Evolutionary conservation across 2,797 vertebrate genomes (phyloP), one percentile per base, ranked within the genome.

Genomic region (Menidia menidia): DNA sequence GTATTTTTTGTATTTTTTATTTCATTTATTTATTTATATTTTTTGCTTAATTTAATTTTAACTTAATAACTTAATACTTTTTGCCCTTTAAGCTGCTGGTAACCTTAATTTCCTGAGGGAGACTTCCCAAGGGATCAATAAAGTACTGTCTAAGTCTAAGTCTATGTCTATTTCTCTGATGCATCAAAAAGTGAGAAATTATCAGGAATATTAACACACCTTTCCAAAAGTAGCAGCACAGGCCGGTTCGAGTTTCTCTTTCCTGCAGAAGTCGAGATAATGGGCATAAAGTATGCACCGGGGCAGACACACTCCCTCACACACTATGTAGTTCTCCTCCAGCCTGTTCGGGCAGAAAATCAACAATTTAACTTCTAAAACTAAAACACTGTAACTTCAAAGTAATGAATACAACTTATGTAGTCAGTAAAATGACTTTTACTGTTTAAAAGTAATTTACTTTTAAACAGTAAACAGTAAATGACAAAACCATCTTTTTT

Each of bases 201-300:
- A 25, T 25, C 25, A 25, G 2, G 25, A 25, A 25, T 25, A 64
- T 13, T 56, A 12, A 60, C 70, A 78, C 90, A 98, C 98, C 95
- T 99, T 99, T 68, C 98, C 98, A 90, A 99, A 99, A 2, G 98
- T 99, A 51, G 98, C 98, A 60, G 98, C 98, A 25, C 98, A 99
- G 42, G 98, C 97, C 42, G 97, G 98, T 73, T 99, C 97, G 53
- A 99, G 88, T 66, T 97, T 98, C 87, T 98, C 97, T 85, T 98
- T 99, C 57, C 97, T 95, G 88, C 98, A 99, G 92, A 99, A 99
- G 89, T 99, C 98, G 90, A 99, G 94, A 80, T 99, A 99, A 85
- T 99, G 98, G 18, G 98, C 95, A 45, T 99, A 99, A 61, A 99
- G 96, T 83, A 99, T 99, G 62, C 97, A 99, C 10, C 98, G 92